These are phyloP conservation scores for Girardinichthys multiradiatus DNA, from an alignment of 2,113 vertebrate species.

Conservation along the genomic window DNA sequence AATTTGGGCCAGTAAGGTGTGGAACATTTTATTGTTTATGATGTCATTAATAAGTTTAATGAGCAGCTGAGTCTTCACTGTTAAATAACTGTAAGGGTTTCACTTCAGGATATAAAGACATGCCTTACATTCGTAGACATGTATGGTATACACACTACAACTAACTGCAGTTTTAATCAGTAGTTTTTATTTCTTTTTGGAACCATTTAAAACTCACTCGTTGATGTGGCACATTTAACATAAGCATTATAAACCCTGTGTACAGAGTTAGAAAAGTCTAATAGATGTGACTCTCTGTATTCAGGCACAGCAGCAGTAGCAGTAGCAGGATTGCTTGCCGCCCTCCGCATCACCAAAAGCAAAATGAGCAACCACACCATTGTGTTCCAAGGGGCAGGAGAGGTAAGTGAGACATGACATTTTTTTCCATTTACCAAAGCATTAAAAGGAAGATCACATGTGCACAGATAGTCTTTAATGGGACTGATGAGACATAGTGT, in stretches of 20 bases:
- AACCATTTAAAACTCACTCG: background rate
- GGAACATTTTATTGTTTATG: no score
- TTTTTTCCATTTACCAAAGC: no score
- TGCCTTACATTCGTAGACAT: background rate
- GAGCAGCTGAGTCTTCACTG: background rate
- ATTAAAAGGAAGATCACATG: no score
- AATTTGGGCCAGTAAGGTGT: no score
- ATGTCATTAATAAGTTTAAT: background rate
- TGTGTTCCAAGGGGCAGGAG: slow-evolving; percentile 96
- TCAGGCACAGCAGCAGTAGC: slow-evolving; percentile 95
- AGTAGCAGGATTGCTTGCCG: slow-evolving; percentile 92
- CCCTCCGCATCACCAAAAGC: slow-evolving; percentile 91
- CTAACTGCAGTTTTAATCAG: background rate
- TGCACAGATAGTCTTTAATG: no score
- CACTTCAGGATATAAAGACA: background rate
- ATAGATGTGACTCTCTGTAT: background rate
- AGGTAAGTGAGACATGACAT: no score
- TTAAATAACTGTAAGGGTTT: background rate
- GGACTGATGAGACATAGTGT: no score
- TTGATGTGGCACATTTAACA: no score
- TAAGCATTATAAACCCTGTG: background rate
- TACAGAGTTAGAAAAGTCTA: background rate
- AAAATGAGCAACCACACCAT: slow-evolving; percentile 91
- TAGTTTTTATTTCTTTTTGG: background rate
- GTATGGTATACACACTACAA: background rate